Evolutionary conservation across 2,888 invertebrate species (phyloP), one percentile per base, ranked within the genome.

Genomic region (Parnassius mnemosyne): DNA sequence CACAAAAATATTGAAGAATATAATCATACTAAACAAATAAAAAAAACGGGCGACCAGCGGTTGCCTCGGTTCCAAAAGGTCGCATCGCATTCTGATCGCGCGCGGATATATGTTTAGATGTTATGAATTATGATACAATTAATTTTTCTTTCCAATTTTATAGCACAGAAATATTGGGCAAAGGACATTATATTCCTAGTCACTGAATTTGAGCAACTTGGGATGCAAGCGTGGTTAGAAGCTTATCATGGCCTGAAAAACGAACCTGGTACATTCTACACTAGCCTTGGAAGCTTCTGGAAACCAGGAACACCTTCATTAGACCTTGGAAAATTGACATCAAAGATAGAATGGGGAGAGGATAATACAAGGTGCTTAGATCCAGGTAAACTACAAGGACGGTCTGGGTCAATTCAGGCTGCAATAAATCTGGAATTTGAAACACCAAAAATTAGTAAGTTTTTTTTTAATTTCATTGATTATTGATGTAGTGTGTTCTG

Each of bases 141-240:
- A 2, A 43, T 43, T 9, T 43, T 43, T 43, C 43, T 46, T 12
- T 10, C 12, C 12, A 5, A 34, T 34, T 34, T 34, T 7, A 34
- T 79, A 96, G 96, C 93, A 69, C 96, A 96, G 87, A 97, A 96
- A 75, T 99, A 99, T 82, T 99, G 99, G 99, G 97, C 99, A 0
- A 99, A 99, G 80, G 99, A 99, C 83, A 95, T 99, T 66, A 97
- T 99, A 74, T 98, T 99, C 83, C 90, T 99, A 43, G 93, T 99
- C 43, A 97, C 98, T 0, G 98, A 99, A 77, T 97, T 98, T 78
- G 98, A 98, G 77, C 97, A 98, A 85, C 90, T 99, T 65, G 99
- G 99, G n/a, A 95, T 97, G 89, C 96, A 98, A 85, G 98, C 98
- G 0, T 99, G 98, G 97, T 82, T 99, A 50, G 96, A 98, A 86